Base-by-base conservation (phyloP, 1,140 invertebrate genomes). In the Aplysia californica region DNA sequence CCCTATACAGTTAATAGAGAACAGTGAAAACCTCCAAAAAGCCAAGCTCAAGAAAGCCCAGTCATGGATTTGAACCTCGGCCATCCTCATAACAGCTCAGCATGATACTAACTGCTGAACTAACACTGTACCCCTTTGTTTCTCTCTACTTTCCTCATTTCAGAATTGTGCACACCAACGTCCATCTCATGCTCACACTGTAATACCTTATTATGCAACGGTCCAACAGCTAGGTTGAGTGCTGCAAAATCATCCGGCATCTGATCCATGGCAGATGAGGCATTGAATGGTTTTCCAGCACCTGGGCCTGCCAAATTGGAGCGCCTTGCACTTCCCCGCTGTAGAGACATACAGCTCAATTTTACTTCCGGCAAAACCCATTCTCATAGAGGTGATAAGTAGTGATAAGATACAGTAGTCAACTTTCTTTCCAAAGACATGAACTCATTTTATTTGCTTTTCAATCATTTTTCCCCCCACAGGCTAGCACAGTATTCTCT, bases 221-320 rank as follows among this genome's bases (percentile, higher is more conserved):
- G 59, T 18, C 82, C 79, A 64, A 80, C 79, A 31, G 84, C 81
- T 55, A 87, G 78, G 77, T 85, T 86, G 41, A 87, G 72, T 56
- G 86, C 86, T 67, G 84, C 80, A 79, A 87, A 87, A 66, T 85
- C 84, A 78, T 82, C 82, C 15, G 85, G 78, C 61, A 84, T 66
- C 70, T 86, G 80, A 55, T 85, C 80, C 56, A 81, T 80, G 38
- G 70, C 78, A 61, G 76, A 78, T 66, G 75, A 23, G 35, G 81
- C 64, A 44, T 76, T 61, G 64, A 82, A 87, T 38, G 82, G 83
- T 39, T 84, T 83, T 59, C 77, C 82, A 50, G 68, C 79, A 58
- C 81, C 71, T 56, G 50, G 65, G 55, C 69, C 77, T 10, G 65
- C 41, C 29, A 74, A 61, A 39, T 50, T 64, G 31, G 61, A 75